Evolutionary conservation across 2,113 vertebrate genomes (phyloP), one percentile per base, ranked within the genome.

Genomic region (Bubo bubo): DNA sequence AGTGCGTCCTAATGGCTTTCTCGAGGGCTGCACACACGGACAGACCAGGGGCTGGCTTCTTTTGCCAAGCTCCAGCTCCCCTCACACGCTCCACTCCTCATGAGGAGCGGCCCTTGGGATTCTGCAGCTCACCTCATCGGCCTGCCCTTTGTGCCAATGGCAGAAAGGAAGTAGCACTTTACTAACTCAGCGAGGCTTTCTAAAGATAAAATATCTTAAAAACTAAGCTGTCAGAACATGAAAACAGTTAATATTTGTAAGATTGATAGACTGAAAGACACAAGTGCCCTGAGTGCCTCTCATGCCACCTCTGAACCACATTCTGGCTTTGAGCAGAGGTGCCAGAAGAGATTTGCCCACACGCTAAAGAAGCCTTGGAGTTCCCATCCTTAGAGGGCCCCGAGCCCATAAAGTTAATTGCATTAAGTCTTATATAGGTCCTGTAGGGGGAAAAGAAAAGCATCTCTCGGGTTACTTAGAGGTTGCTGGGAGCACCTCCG

Each of bases 71-170:
- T n/a, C 49, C 59, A 22, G 27, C 8, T 23, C 27, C 47, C 50
- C 8, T 41, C 73, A 8, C 4, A 0, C 0, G 0, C 20, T 21
- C 27, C 4, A 0, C 49, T 37, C 24, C 1, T 0, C 3, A 4
- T 0, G 4, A 68, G 47, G 20, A 35, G 28, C 72, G 75, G 52
- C 17, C 26, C 43, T 26, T 0, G 0, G 1, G 2, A 14, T 28
- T n/a, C 80, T 39, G 23, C 56, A 35, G 0, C 34, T 23, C 45
- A 3, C 50, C 21, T 30, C 35, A 12, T 11, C 0, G 0, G 39
- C 39, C 53, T 23, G 22, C 63, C 10, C 45, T 71, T 19, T 8
- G 16, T 34, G 17, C 47, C 64, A 55, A 45, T 45, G 43, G 43
- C 43, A 45, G 43, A 63, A 62, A 39, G 27, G 22, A 35, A 68